Evolutionary conservation across 2,888 invertebrate species (phyloP), one percentile per base, ranked within the genome.

Genomic region (Papilio gigon): DNA sequence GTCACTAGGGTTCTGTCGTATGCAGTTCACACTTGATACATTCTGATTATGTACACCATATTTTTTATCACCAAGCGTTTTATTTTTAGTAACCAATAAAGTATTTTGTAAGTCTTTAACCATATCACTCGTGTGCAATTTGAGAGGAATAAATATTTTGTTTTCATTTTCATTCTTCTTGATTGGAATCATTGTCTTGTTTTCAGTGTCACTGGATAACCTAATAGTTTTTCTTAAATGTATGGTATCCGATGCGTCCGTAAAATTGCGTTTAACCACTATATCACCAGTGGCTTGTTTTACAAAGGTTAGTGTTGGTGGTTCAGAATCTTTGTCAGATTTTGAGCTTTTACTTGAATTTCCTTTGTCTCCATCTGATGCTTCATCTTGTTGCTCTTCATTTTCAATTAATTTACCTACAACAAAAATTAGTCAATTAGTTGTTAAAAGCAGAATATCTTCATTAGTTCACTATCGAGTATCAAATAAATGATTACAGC

Each of bases 331-430:
- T 73, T 88, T 88, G 53, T 90, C 88, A 47, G 77, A 69, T 76
- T 86, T 87, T 42, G 76, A 77, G 66, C 78, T 72, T 79, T 86
- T 86, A 66, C 84, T 84, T 53, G 84, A 78, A 74, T 76, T 85
- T 58, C 85, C 82, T 73, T 89, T 89, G 66, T 90, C 92, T 69
- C 85, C 92, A 65, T 93, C 93, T 42, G 92, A 93, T 71, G 91
- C 89, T 64, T 93, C 93, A 71, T 94, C 94, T 71, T 93, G 92
- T 65, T 93, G 93, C 59, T 93, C 92, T 75, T 94, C 94, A 40
- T 84, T 88, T 84, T 94, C 94, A 63, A 95, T 85, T 75, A 95
- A 82, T 84, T 94, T 93, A 78, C 94, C 94, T 94, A 75, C 17
- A 67, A 73, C 61, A 74, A 44, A 73, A 67, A 65, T 44, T 6